Percentiles rank a stretch among this genome's conserved stretches.
phyloP scores from a whole-genome alignment of 2,888 invertebrate genomes.

The Ophioninae sp. region DNA sequence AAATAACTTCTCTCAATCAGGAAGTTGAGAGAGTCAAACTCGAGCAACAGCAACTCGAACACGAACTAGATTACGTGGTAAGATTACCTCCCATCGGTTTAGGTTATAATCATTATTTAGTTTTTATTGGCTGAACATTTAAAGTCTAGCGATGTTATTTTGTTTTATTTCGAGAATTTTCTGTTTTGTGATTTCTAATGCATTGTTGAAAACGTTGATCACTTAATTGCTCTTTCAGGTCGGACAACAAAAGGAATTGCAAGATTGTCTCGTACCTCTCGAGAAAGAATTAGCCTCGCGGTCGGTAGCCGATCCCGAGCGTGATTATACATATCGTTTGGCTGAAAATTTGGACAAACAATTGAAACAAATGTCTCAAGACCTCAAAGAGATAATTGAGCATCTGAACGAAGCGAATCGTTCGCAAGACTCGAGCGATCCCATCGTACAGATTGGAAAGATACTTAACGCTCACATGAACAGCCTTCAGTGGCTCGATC shows the following conservation, averaged over 20 bases:
- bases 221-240: conserved; percentile 76
- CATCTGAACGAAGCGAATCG: conserved; percentile 95
- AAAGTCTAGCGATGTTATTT: neutral
- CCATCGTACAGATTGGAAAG: conserved; percentile 94
- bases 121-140: too few relatives aligned
- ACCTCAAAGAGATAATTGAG: conserved; percentile 96
- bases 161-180: conserved; percentile 39
- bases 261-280: conserved; percentile 91
- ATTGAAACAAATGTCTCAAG: conserved; percentile 96
- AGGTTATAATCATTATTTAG: too few relatives aligned
- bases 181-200: conserved; percentile 44
- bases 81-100: conserved; percentile 28
- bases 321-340: conserved; percentile 94
- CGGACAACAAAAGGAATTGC: conserved; percentile 95
- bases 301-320: conserved; percentile 90
- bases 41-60: conserved; percentile 94
- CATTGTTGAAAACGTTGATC: neutral
- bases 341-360: conserved; percentile 96
- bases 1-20: conserved; percentile 93
- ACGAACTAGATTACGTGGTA: conserved; percentile 94
- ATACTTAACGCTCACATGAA: conserved; percentile 98
- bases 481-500: conserved; percentile 96
- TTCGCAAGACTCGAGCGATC: conserved; percentile 91
- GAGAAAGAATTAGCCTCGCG: conserved; percentile 90
- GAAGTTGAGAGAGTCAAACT: conserved; percentile 94